Evolutionary conservation across 2,113 vertebrate species (phyloP).

Genomic region (Spilogale gracilis): DNA sequence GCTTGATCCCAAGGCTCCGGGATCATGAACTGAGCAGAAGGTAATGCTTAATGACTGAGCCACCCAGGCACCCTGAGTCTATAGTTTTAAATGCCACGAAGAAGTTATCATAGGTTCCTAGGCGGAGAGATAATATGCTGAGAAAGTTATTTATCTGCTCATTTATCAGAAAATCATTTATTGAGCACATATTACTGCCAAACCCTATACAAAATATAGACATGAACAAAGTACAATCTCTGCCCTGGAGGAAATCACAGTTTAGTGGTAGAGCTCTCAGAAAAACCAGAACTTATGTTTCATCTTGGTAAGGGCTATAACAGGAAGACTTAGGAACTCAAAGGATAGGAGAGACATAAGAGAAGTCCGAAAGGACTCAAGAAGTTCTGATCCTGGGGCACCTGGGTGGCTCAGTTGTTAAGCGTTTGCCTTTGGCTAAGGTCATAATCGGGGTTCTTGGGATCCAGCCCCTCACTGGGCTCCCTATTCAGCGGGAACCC

Average conservation of each 20-base stretch:
- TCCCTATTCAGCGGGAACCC: too few relatives aligned
- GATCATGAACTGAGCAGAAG: too few relatives aligned
- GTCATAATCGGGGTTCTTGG: too few relatives aligned
- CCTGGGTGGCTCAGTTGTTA: too few relatives aligned
- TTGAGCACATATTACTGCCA: neutral
- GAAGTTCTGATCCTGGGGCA: neutral
- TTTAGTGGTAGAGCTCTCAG: neutral
- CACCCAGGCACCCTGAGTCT: too few relatives aligned
- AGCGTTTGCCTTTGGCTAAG: too few relatives aligned
- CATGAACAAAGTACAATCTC: neutral
- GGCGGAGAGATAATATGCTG: neutral
- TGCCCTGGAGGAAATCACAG: neutral
- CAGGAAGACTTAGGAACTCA: neutral
- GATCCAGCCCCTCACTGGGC: too few relatives aligned
- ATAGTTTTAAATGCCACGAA: slow-evolving; percentile 47
- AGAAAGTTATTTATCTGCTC: slow-evolving; percentile 17
- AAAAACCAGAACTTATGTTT: slow-evolving; percentile 30
- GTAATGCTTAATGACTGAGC: too few relatives aligned
- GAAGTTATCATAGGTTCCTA: slow-evolving; percentile 5
- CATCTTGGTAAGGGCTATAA: neutral
- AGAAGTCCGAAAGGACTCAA: neutral
- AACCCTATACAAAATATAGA: neutral
- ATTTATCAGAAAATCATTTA: slow-evolving; percentile 54
- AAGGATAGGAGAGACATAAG: neutral
- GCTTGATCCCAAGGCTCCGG: too few relatives aligned